phyloP scores from a whole-genome alignment of 2,113 vertebrate species.

The Lagopus muta region DNA sequence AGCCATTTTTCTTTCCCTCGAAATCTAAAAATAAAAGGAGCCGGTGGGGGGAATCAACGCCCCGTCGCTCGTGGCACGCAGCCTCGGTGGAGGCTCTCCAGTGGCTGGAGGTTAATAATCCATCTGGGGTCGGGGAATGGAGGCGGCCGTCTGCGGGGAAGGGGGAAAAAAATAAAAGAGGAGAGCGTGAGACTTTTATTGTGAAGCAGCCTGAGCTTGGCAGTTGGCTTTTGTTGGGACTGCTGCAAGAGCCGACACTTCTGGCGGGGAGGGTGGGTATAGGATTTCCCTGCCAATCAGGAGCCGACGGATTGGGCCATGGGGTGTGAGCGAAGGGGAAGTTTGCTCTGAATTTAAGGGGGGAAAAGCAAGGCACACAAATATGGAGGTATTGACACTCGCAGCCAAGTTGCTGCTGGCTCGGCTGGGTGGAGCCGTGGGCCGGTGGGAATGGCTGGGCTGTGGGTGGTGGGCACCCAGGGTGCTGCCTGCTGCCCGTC shows the following conservation, averaged over 20 bases:
- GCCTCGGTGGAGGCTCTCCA: constrained; percentile 35
- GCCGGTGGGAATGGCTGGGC: constrained; percentile 33
- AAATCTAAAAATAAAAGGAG: background rate
- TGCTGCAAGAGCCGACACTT: constrained; percentile 80
- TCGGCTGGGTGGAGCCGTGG: constrained; percentile 50
- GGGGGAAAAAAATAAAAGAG: background rate
- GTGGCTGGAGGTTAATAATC: constrained; percentile 58
- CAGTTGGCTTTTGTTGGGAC: constrained; percentile 83
- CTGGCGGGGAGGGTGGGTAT: constrained; percentile 78
- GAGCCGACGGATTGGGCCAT: constrained; percentile 64
- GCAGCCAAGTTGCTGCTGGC: constrained; percentile 48
- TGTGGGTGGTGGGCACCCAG: background rate
- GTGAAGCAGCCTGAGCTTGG: constrained; percentile 74
- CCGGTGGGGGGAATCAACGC: background rate
- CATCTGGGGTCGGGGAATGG: constrained; percentile 36
- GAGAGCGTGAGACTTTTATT: constrained; percentile 77
- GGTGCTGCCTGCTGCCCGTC: background rate
- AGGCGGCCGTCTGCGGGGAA: constrained; percentile 40
- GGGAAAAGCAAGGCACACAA: background rate
- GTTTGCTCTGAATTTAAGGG: constrained; percentile 66
- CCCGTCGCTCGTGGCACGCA: background rate
- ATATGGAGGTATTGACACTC: constrained; percentile 71
- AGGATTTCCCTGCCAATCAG: constrained; percentile 80
- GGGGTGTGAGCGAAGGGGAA: constrained; percentile 65
- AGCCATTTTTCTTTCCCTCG: background rate